Evolutionary conservation across 2,797 vertebrate genomes (phyloP).

Genomic region (Danio albolineatus): DNA sequence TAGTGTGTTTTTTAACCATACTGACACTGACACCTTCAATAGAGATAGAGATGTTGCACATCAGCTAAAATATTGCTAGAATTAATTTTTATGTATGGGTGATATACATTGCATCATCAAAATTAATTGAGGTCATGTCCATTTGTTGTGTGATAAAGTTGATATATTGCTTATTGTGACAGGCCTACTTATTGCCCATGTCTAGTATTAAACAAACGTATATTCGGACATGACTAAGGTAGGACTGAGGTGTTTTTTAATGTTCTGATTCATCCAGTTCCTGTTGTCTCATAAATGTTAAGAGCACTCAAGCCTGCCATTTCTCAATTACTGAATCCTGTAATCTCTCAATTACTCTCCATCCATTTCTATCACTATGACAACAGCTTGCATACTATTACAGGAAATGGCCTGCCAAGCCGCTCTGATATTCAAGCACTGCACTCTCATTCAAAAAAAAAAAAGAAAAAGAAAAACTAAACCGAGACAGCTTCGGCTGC

Average conservation of each 20-base stretch:
- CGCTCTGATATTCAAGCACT: constrained; percentile 36
- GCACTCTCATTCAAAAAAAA: constrained; percentile 8
- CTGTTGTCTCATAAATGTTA: constrained; percentile 1
- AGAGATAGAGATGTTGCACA: no score
- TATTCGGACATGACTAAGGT: neutral
- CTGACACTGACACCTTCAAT: no score
- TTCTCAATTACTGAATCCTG: constrained; percentile 26
- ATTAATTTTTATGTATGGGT: no score
- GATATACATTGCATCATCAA: no score
- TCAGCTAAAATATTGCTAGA: no score
- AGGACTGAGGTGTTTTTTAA: neutral
- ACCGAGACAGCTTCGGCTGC: neutral
- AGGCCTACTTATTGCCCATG: neutral
- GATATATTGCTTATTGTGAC: no score
- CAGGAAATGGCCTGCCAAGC: constrained; percentile 33
- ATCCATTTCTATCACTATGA: constrained; percentile 47
- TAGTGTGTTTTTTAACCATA: no score
- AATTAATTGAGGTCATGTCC: no score
- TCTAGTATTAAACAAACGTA: no score
- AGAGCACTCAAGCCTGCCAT: neutral
- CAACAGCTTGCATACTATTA: constrained; percentile 40
- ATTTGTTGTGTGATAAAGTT: no score
- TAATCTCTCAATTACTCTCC: constrained; percentile 2
- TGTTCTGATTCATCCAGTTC: constrained; percentile 3
- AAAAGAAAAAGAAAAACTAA: neutral